Conservation (phyloP, 2,888 invertebrate genomes). For the Acleris laterana region DNA sequence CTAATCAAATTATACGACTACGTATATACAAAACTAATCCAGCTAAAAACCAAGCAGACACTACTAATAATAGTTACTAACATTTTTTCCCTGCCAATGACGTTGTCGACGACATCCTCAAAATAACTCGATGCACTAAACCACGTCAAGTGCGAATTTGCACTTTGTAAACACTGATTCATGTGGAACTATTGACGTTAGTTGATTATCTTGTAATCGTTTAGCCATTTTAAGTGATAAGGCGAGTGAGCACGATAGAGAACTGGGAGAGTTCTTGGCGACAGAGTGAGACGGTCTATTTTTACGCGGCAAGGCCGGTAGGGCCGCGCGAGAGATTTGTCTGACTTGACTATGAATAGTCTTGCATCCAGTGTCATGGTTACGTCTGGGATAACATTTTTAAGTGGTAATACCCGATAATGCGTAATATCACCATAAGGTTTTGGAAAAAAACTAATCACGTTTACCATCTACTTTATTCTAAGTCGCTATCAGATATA, state of each 20-base stretch:
- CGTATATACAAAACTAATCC: conserved; percentile 16
- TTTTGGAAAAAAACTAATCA: too few relatives aligned
- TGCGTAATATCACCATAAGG: too few relatives aligned
- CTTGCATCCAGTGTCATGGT: conserved; percentile 41
- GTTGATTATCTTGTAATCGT: conserved; percentile 72
- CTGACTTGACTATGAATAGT: conserved; percentile 57
- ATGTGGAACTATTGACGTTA: conserved; percentile 59
- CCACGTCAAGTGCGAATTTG: conserved; percentile 64
- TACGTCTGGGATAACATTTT: conserved; percentile 18
- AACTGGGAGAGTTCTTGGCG: conserved; percentile 65
- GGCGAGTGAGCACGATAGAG: conserved; percentile 59
- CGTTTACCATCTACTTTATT: too few relatives aligned
- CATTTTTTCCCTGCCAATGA: conserved; percentile 71
- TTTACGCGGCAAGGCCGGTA: conserved; percentile 75
- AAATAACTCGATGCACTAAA: conserved; percentile 62
- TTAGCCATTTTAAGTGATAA: conserved; percentile 82
- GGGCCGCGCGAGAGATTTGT: conserved; percentile 60
- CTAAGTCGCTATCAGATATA: too few relatives aligned
- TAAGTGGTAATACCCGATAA: not conserved
- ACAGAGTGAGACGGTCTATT: conserved; percentile 66
- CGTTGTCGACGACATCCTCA: conserved; percentile 74
- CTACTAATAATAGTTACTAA: conserved; percentile 67
- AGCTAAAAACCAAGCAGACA: conserved; percentile 19
- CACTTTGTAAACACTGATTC: conserved; percentile 66
- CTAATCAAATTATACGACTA: conserved; percentile 34